Conservation (phyloP, 2,888 invertebrate species). For the Drosophila antonietae region DNA sequence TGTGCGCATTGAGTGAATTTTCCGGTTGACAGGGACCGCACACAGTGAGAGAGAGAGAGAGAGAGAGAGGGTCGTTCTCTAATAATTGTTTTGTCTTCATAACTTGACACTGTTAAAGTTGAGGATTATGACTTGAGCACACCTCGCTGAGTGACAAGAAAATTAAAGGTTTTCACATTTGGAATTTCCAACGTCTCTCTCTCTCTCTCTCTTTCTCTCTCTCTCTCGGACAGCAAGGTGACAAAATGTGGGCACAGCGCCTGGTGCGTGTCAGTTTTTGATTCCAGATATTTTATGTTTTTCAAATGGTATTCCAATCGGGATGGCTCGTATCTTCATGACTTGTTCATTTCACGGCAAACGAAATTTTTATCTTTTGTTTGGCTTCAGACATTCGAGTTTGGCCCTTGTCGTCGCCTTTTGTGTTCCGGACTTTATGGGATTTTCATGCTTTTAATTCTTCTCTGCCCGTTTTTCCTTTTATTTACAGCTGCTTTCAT, state of each 20-base stretch:
- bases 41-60: not conserved
- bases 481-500: slow-evolving; percentile 49
- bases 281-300: slow-evolving; percentile 61
- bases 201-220: not conserved
- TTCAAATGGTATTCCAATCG: slow-evolving; percentile 7
- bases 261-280: slow-evolving; percentile 39
- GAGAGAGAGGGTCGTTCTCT: not conserved
- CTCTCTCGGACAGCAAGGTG: slow-evolving; percentile 2
- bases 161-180: slow-evolving; percentile 66
- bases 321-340: slow-evolving; percentile 41
- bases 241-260: not conserved
- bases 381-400: slow-evolving; percentile 21
- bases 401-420: slow-evolving; percentile 10
- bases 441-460: slow-evolving; percentile 53
- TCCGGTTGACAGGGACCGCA: slow-evolving; percentile 33
- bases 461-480: slow-evolving; percentile 41
- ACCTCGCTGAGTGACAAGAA: slow-evolving; percentile 29
- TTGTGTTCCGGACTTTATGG: slow-evolving; percentile 47
- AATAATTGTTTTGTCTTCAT: slow-evolving; percentile 10
- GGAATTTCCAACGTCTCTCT: slow-evolving; percentile 29
- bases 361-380: slow-evolving; percentile 40
- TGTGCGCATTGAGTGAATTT: slow-evolving; percentile 65
- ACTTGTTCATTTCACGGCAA: slow-evolving; percentile 68
- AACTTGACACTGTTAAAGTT: not conserved
- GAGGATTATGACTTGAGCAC: not conserved